Evolutionary conservation across 2,797 vertebrate species (phyloP).

Genomic region (Anas acuta): DNA sequence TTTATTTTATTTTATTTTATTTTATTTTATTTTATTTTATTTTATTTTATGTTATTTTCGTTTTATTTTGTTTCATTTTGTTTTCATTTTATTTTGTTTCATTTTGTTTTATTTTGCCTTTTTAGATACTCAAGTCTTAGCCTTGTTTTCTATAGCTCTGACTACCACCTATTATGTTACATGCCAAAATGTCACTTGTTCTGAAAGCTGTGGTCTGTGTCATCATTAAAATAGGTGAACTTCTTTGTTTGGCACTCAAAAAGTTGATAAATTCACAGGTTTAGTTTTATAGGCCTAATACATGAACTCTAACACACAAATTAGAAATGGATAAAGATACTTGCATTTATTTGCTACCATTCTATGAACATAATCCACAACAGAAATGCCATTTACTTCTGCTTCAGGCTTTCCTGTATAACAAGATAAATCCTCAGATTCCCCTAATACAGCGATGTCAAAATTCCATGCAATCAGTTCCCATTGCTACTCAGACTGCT

Average conservation of each 20-base stretch:
- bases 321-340: not conserved
- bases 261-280: not conserved
- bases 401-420: not conserved
- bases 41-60: no score
- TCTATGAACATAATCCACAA: not conserved
- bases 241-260: fast-evolving
- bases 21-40: no score
- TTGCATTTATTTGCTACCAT: not conserved
- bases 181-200: not conserved
- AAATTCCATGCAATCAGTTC: not conserved
- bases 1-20: no score
- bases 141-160: not conserved
- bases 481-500: not conserved
- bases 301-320: not conserved
- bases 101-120: not conserved
- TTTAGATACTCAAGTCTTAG: not conserved
- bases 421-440: not conserved
- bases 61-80: no score
- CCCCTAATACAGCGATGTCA: not conserved
- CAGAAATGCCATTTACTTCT: not conserved
- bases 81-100: no score
- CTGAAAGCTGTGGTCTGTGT: not conserved
- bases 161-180: not conserved
- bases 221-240: not conserved
- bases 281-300: not conserved